Base-by-base conservation (phyloP, 2,113 vertebrate species). In the Bos taurus region DNA sequence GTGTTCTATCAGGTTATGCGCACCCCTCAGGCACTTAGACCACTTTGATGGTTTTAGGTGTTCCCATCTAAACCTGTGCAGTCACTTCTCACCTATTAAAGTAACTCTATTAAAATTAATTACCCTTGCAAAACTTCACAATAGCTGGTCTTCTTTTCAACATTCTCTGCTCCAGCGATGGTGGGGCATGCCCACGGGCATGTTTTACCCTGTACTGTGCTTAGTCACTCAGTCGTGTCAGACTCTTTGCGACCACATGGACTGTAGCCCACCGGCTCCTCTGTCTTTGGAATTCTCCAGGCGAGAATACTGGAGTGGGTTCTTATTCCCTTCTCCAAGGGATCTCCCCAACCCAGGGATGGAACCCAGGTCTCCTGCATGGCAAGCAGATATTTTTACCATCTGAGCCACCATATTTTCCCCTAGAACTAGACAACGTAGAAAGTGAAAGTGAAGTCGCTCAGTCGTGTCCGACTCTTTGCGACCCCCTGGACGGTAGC, bases 11-110 rank as follows among this genome's bases (percentile, higher is more conserved):
- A 90, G 54, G 11, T 46, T 95, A 81, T n/a, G 23, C 78, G 71
- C 96, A 28, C 57, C 71, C 4, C 9, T 43, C 2, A 15, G 40
- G 25, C 19, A 3, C 54, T 96, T 97, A 33, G 28, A 62, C 28
- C 28, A 43, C 67, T 71, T 52, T 74, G 91, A 88, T 30, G 67
- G 46, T 43, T 94, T 96, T 56, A 88, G 94, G 36, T 86, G 54
- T 92, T 43, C 57, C 36, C 30, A 36, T 91, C 56, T 85, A 91
- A 94, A 98, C 85, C 3, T 48, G 28, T 19, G 46, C 0, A 81
- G 30, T 77, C 36, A 25, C 4, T n/a, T 67, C 67, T 94, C 15
- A 77, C 36, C 2, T 74, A 16, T 23, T 57, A 82, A 0, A 54
- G 13, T 23, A 64, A 78, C n/a, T 28, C 21, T 78, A 71, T 64